These are phyloP conservation scores for Parascotia fuliginaria DNA, from an alignment of 2,888 invertebrate genomes.

Conservation along the genomic window DNA sequence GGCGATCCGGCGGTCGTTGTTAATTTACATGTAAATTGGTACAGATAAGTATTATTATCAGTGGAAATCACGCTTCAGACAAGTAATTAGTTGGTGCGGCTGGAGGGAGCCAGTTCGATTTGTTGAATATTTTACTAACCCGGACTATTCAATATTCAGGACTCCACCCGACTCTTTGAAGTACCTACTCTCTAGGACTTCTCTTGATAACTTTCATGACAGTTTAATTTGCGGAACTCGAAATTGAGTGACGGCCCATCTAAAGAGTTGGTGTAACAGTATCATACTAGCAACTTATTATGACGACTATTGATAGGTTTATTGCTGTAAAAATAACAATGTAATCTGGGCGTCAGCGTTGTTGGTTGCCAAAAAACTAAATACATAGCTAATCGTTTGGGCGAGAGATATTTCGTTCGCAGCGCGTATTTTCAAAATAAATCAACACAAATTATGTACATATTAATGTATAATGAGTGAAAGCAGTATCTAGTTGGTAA, in stretches of 20 bases:
- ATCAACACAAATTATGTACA: too few species aligned
- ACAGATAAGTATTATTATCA: constrained; percentile 52
- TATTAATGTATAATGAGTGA: too few species aligned
- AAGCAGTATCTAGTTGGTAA: too few species aligned
- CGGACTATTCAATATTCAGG: constrained; percentile 76
- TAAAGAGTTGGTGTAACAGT: constrained; percentile 2
- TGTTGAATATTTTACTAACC: constrained; percentile 73
- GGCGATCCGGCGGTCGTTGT: constrained; percentile 37
- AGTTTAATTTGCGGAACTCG: constrained; percentile 68
- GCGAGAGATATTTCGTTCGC: constrained; percentile 20
- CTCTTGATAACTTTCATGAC: constrained; percentile 67
- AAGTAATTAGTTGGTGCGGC: constrained; percentile 61
- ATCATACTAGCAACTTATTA: constrained; percentile 6
- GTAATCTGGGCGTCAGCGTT: constrained; percentile 30
- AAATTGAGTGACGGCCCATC: constrained; percentile 50
- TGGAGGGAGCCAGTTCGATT: constrained; percentile 56
- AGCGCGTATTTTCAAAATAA: constrained; percentile 16
- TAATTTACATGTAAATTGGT: constrained; percentile 49
- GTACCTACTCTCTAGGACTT: constrained; percentile 48
- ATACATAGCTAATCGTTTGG: constrained; percentile 22
- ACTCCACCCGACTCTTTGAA: constrained; percentile 61
- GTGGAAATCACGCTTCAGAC: constrained; percentile 53
- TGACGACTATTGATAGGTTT: background rate
- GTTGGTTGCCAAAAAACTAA: constrained; percentile 39
- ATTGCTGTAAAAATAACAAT: constrained; percentile 27